Evolutionary conservation across 92 coral and sea anemone species (phyloP).

Genomic region (Bergia sp.): DNA sequence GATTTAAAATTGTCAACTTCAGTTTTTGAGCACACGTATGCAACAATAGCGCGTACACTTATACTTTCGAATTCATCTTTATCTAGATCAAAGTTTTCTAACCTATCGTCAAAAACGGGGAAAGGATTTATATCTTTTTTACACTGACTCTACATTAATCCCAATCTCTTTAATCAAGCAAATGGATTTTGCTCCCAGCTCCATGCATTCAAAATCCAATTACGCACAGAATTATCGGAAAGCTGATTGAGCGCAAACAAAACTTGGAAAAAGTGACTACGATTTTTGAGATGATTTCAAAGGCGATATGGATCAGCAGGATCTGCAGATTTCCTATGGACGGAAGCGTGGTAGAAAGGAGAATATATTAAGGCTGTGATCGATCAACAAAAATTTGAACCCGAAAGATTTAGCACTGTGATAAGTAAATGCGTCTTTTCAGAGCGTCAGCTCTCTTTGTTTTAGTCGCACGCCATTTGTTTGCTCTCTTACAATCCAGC

Average conservation of each 20-base stretch:
- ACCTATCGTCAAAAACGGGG: background rate
- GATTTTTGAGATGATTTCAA: slow-evolving; percentile 32
- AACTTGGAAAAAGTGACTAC: slow-evolving; percentile 16
- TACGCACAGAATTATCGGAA: slow-evolving; percentile 41
- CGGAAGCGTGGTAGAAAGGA: slow-evolving; percentile 39
- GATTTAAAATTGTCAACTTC: background rate
- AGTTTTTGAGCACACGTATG: background rate
- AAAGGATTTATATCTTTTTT: slow-evolving; percentile 5
- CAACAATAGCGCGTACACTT: background rate
- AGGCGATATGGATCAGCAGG: slow-evolving; percentile 33
- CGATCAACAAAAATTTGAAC: slow-evolving; percentile 50
- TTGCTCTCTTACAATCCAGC: slow-evolving; percentile 11
- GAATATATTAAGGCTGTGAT: slow-evolving; percentile 42
- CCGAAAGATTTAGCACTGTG: slow-evolving; percentile 43
- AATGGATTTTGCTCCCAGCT: slow-evolving; percentile 38
- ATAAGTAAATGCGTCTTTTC: slow-evolving; percentile 45
- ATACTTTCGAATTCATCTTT: background rate
- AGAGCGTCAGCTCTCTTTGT: slow-evolving; percentile 4
- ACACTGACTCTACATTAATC: background rate
- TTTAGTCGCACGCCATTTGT: slow-evolving; percentile 39
- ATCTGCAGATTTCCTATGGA: slow-evolving; percentile 46
- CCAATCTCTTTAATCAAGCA: slow-evolving; percentile 27
- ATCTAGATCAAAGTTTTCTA: background rate
- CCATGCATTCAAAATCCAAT: slow-evolving; percentile 35
- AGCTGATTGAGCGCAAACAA: slow-evolving; percentile 27